Conservation (phyloP, 2,888 invertebrate genomes). For the Dryococelus australis region DNA sequence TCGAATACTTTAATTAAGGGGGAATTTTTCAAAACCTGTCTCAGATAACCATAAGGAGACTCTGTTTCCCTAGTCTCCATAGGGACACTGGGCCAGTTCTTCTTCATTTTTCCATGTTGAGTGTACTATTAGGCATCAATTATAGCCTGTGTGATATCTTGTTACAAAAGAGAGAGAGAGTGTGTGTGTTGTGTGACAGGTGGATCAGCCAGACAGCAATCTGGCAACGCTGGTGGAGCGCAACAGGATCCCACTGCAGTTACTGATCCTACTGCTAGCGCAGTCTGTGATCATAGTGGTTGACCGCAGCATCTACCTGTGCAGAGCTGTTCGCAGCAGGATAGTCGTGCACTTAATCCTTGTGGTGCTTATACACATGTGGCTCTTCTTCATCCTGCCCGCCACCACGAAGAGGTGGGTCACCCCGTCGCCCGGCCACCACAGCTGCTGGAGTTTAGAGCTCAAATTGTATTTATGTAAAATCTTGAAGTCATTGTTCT, state of each 20-base stretch:
- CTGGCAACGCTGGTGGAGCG: slow-evolving; percentile 60
- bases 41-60: too few relatives aligned
- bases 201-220: slow-evolving; percentile 45
- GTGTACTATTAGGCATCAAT: too few relatives aligned
- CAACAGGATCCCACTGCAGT: slow-evolving; percentile 63
- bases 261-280: slow-evolving; percentile 64
- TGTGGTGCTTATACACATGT: slow-evolving; percentile 63
- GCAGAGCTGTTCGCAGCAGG: slow-evolving; percentile 61
- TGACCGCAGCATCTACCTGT: slow-evolving; percentile 65
- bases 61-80: too few relatives aligned
- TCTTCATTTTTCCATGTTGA: too few relatives aligned
- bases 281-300: slow-evolving; percentile 65
- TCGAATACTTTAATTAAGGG: too few relatives aligned
- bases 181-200: background rate
- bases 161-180: too few relatives aligned
- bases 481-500: background rate
- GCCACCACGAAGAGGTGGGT: slow-evolving; percentile 60
- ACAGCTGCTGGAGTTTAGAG: too few relatives aligned
- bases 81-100: too few relatives aligned
- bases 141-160: too few relatives aligned
- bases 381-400: slow-evolving; percentile 67
- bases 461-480: too few relatives aligned
- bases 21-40: too few relatives aligned
- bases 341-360: slow-evolving; percentile 61
- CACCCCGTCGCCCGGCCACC: background rate